Percentiles rank a stretch among this genome's conserved stretches.
Conservation (phyloP, 2,888 invertebrate species). For the Ophraella communa region DNA sequence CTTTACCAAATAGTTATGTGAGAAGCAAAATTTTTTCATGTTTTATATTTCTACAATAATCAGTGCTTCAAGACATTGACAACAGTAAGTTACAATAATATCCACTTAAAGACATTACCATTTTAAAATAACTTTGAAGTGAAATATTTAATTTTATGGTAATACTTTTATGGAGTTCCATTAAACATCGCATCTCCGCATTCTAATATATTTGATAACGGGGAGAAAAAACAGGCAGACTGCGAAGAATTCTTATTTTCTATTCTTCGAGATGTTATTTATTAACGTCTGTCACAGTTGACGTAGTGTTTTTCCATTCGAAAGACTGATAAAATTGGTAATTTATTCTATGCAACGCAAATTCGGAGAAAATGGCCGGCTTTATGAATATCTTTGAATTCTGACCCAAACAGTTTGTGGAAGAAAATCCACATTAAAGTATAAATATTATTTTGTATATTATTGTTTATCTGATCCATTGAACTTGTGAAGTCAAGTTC, state of each 20-base stretch:
- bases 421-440: background rate
- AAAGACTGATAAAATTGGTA: constrained; percentile 53
- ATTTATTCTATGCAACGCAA: constrained; percentile 43
- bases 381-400: background rate
- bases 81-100: no score
- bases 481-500: no score
- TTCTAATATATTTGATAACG: background rate
- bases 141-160: background rate
- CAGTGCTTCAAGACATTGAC: no score
- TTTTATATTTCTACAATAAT: no score
- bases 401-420: no score
- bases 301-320: constrained; percentile 50
- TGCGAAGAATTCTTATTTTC: constrained; percentile 50
- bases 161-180: background rate
- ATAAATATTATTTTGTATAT: background rate
- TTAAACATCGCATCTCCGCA: background rate
- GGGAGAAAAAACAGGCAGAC: constrained; percentile 40
- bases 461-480: background rate
- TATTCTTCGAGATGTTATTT: constrained; percentile 51
- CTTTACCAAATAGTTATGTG: no score
- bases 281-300: constrained; percentile 53
- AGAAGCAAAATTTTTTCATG: no score
- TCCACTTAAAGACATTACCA: no score
- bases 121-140: background rate
- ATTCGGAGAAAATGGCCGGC: background rate